These are phyloP conservation scores for Phyllotreta striolata DNA, from an alignment of 2,888 invertebrate species.

Conservation along the genomic window DNA sequence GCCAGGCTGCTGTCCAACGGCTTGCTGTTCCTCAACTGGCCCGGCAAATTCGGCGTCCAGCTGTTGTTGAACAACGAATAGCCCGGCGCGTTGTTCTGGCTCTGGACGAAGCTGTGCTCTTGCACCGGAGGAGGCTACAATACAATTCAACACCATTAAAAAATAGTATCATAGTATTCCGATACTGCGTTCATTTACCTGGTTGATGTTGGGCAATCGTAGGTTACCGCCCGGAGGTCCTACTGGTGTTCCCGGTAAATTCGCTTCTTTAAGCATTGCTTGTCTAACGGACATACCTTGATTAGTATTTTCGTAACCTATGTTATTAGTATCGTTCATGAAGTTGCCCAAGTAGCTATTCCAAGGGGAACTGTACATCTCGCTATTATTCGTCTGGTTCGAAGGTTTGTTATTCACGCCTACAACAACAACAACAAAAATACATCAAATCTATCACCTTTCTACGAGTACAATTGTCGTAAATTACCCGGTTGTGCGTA, in stretches of 20 bases:
- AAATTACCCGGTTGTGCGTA: conserved; percentile 31
- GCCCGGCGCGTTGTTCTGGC: conserved; percentile 46
- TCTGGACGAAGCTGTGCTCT: conserved; percentile 35
- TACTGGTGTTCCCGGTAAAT: conserved; percentile 42
- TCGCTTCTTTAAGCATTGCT: conserved; percentile 59
- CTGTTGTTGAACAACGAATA: conserved; percentile 61
- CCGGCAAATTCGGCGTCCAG: conserved; percentile 58
- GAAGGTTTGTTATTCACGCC: conserved; percentile 25
- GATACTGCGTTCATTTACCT: too few relatives aligned
- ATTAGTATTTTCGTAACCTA: conserved; percentile 29
- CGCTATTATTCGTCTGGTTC: conserved; percentile 40
- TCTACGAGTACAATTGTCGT: neutral
- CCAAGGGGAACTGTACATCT: conserved; percentile 52
- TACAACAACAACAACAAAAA: conserved; percentile 29
- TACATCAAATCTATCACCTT: neutral
- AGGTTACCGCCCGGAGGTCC: conserved; percentile 33
- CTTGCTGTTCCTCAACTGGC: conserved; percentile 48
- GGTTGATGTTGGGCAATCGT: conserved; percentile 39
- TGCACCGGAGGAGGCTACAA: conserved; percentile 19
- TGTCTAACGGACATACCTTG: conserved; percentile 56
- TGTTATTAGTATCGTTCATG: conserved; percentile 26
- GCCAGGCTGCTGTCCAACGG: conserved; percentile 32
- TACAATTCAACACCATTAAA: neutral
- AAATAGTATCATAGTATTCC: neutral
- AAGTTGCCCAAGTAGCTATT: conserved; percentile 38